Base-by-base conservation (phyloP, 2,888 invertebrate species). In the Platycnemis pennipes region DNA sequence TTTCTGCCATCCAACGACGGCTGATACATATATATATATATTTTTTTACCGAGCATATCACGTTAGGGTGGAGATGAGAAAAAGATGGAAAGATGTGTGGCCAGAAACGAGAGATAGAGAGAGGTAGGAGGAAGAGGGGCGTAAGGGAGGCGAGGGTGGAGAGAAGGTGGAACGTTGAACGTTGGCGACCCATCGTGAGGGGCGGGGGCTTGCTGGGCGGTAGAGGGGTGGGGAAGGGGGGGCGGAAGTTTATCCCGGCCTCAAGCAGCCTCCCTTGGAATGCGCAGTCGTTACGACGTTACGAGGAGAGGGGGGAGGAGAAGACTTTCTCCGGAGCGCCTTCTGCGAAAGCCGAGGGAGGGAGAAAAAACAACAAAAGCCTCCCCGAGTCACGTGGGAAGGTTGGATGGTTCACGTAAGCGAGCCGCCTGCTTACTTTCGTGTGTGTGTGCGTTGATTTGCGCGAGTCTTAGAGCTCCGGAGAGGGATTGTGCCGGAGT, bases 231-330 rank as follows among this genome's bases (percentile, higher is more conserved):
- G 26, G 2, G 63, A 5, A 26, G 22, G 11, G 19, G 8, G 13
- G 42, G 42, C 42, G 44, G 46, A 45, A 19, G 87, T 63, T 63
- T 37, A 86, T 42, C 13, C 86, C 87, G 87, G 87, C 87, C 87
- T 87, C 87, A 22, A 87, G 87, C 87, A 87, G 44, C 87, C 44
- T 87, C 87, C 46, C 87, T 46, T 87, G 87, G 87, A 87, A 87
- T 87, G 87, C 26, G 87, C 45, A 87, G 87, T 86, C 86, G 86
- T 86, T 86, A 42, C 86, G 44, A 26, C 86, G 63, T 22, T 5
- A n/a, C 26, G n/a, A n/a, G 63, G 63, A 22, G 63, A 7, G 1
- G 26, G 63, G 26, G 63, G 63, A n/a, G 63, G 63, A n/a, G 86
- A 86, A 42, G 86, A 86, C 86, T 86, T 86, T 86, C 86, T 85